Base-by-base conservation (phyloP, 2,113 vertebrate genomes). In the Mesoclemmys tuberculata region DNA sequence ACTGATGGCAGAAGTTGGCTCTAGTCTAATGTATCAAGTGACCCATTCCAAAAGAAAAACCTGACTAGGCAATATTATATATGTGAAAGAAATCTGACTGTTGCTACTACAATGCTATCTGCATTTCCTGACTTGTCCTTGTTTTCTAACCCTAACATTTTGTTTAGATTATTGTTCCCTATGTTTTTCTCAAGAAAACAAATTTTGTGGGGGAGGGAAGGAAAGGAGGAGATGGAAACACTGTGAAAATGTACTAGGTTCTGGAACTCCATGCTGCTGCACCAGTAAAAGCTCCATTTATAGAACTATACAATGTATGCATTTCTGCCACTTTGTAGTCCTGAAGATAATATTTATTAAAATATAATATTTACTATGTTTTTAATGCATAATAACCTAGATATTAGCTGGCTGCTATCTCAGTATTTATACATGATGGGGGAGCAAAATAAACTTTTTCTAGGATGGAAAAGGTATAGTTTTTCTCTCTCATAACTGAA, bases 311-410 rank as follows among this genome's bases (percentile, higher is more conserved):
- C 81, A 93, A 75, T 52, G 64, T 8, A 77, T 86, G 93, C 94
- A 90, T 92, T 96, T 82, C 80, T 97, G 90, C 48, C 82, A 85
- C 91, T 97, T 83, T 29, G 22, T 90, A 91, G 58, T 77, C 86
- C 82, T 87, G 51, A 89, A 93, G 35, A 75, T 87, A 90, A 82
- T 93, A 92, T 85, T 96, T 91, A 90, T 96, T 79, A 82, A 90
- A 92, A 48, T 61, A 24, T 77, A 96, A 94, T 95, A 93, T 94
- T 93, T 85, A 89, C 81, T 95, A 92, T 94, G 93, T 85, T 92
- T 52, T 87, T 92, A 94, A 87, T 90, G 93, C 94, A 87, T 94
- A 97, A 93, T 94, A 96, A 93, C 52, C 44, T 85, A 89, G 88
- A 64, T 91, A 87, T 68, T 88, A 95, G 68, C 68, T 93, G 94